Evolutionary conservation across 2,888 invertebrate species (phyloP), one percentile per base, ranked within the genome.

Genomic region (Drosophila pegasa): DNA sequence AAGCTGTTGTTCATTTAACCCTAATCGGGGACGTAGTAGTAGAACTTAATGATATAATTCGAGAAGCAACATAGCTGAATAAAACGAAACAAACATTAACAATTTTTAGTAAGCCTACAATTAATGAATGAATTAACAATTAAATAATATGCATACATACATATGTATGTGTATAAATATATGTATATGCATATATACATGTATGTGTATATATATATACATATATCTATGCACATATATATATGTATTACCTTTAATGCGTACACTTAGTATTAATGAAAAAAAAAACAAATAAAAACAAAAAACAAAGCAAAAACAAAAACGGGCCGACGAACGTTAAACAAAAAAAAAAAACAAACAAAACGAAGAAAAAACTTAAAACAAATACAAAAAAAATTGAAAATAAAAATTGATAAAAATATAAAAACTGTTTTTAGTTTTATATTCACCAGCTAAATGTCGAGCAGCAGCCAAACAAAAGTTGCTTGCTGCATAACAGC

Each of bases 221-320:
- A 29, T 16, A 47, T 16, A 47, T 6, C 6, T 6, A 74, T 55
- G 71, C 87, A 73, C 77, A 20, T 33, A 20, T 33, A 31, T 29
- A 29, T 25, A 45, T 45, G 27, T 45, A 77, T 85, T 85, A 73
- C 71, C 76, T 74, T 84, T 70, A 83, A 76, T 78, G 87, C 79
- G 73, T 81, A 87, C 72, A 78, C 50, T 66, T 85, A 83, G 88
- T 76, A 70, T 76, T 87, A 78, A 87, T 69, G 61, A 35, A 57
- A 58, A 47, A 57, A 35, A 48, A 20, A 58, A 50, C 52, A 40
- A 16, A 55, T 38, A 50, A 18, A 52, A 22, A 54, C 47, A 31
- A 37, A 55, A 18, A 48, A 4, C 25, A 47, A 20, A 22, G n/a
- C 20, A 70, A 14, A 33, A 50, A 33, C 9, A 50, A 35, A 50